Base-by-base conservation (phyloP, 2,888 invertebrate species). In the Platynereis dumerilii region DNA sequence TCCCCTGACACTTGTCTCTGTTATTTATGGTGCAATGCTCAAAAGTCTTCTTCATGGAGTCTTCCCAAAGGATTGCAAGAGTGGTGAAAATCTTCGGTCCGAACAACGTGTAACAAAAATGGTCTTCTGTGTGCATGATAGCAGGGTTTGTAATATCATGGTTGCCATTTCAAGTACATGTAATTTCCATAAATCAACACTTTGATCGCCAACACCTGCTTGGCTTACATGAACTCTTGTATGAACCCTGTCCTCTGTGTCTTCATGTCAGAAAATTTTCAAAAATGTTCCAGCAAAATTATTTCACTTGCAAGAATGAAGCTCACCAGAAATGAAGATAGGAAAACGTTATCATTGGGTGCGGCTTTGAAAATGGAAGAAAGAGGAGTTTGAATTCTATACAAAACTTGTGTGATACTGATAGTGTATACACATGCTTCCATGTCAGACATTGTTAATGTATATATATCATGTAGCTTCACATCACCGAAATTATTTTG, bases 191-290 rank as follows among this genome's bases (percentile, higher is more conserved):
- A 63, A 87, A 91, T 72, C 92, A 92, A 84, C 90, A 91, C 20
- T 85, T 93, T 72, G 67, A 78, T 85, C 65, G 76, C 79, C 22
- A 75, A 81, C 12, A 84, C 81, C 68, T 80, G 78, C 64, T 70
- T 84, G 67, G 95, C 95, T 22, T 96, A 96, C 86, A 93, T 91
- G 87, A 96, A 95, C 87, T 92, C 92, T 78, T 96, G 96, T 83
- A 91, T 96, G 77, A 96, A 96, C 85, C 96, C 96, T 0, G 91
- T 96, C 74, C 88, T 96, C 58, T 96, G 96, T 86, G 95, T 95
- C 2, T 94, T 96, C 85, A 88, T 96, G 59, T 95, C 94, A 1
- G 95, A 96, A 78, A 94, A 94, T 86, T 96, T 96, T 86, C 89
- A 95, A 74, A 91, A 93, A 80, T 94, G 94, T 26, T 96, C 95